Percentiles rank a stretch among this genome's conserved stretches.
Conservation (phyloP, 2,797 vertebrate species). For the Discoglossus pictus region DNA sequence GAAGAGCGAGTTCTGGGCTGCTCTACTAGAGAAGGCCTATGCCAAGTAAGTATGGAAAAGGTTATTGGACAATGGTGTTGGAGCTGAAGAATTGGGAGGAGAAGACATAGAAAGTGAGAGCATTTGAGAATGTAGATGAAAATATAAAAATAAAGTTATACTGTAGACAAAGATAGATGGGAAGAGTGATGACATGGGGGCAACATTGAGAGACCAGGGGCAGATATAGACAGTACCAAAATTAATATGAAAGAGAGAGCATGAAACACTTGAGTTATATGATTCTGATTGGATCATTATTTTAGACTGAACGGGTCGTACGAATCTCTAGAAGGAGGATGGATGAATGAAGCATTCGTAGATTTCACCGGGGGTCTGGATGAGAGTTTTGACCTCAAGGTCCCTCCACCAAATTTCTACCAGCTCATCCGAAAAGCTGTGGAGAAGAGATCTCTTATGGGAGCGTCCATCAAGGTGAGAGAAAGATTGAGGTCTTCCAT, state of each 20-base stretch:
- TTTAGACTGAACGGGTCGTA: constrained; percentile 78
- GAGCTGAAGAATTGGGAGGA: too few relatives aligned
- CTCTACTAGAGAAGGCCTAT: constrained; percentile 62
- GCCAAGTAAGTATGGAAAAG: constrained; percentile 61
- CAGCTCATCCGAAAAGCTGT: constrained; percentile 70
- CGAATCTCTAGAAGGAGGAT: constrained; percentile 77
- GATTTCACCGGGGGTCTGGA: constrained; percentile 86
- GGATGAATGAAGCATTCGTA: constrained; percentile 84
- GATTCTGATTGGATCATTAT: too few relatives aligned
- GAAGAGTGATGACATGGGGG: too few relatives aligned
- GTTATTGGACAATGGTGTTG: too few relatives aligned
- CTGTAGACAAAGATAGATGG: neutral
- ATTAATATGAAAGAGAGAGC: too few relatives aligned
- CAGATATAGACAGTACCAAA: too few relatives aligned
- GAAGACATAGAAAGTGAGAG: too few relatives aligned
- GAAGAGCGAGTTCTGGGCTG: constrained; percentile 61
- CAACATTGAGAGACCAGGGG: too few relatives aligned
- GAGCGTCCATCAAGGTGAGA: constrained; percentile 76
- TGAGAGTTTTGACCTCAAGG: constrained; percentile 69
- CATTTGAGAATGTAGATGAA: too few relatives aligned
- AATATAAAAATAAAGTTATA: too few relatives aligned
- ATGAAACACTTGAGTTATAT: too few relatives aligned
- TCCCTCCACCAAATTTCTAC: constrained; percentile 70
- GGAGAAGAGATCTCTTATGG: constrained; percentile 75
- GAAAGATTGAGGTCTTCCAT: too few relatives aligned